phyloP scores from a whole-genome alignment of 2,797 vertebrate species.

The Karalla daura region DNA sequence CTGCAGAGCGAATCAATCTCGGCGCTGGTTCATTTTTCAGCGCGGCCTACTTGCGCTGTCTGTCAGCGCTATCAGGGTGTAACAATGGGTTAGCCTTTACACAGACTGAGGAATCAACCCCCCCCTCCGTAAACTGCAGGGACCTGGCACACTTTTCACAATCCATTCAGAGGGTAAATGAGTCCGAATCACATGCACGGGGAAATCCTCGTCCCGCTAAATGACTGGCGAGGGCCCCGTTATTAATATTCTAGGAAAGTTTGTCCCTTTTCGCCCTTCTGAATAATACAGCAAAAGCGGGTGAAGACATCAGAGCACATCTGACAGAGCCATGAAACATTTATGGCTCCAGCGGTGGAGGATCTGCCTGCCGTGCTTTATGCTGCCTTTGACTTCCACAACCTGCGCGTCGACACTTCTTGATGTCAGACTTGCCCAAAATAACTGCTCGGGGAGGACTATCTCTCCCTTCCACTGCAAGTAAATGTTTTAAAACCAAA shows the following conservation, averaged over 20 bases:
- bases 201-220: constrained; percentile 40
- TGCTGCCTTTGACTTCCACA: constrained; percentile 60
- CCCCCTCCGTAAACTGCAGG: constrained; percentile 47
- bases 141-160: constrained; percentile 57
- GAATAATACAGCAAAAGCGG: constrained; percentile 81
- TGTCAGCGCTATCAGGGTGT: constrained; percentile 1
- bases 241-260: constrained; percentile 78
- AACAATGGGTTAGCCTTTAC: constrained; percentile 15
- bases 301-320: constrained; percentile 78
- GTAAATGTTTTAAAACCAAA: constrained; percentile 30
- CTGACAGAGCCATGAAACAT: constrained; percentile 83
- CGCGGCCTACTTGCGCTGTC: not conserved
- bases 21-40: constrained; percentile 2
- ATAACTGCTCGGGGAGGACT: constrained; percentile 49
- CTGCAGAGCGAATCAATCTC: not conserved
- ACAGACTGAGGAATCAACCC: constrained; percentile 29
- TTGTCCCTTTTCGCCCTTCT: constrained; percentile 78
- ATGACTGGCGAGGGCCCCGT: constrained; percentile 34
- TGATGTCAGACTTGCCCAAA: constrained; percentile 54
- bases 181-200: constrained; percentile 22
- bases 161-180: constrained; percentile 41
- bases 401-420: constrained; percentile 49
- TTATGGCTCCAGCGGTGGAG: constrained; percentile 67
- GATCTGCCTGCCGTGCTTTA: constrained; percentile 61
- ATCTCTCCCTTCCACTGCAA: constrained; percentile 21